Conservation (phyloP, 2,888 invertebrate species). For the Tipula confusa region DNA sequence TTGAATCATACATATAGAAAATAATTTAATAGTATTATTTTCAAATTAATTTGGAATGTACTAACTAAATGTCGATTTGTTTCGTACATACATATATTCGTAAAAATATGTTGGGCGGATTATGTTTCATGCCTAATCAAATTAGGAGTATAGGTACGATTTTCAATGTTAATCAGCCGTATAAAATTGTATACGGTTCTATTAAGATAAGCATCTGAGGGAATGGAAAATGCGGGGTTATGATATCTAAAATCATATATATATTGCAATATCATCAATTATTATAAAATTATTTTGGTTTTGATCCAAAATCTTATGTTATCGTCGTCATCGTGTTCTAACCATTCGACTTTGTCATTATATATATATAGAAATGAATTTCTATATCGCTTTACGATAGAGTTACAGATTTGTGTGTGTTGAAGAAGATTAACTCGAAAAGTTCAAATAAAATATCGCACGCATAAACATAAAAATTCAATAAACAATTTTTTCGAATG, state of each 20-base stretch:
- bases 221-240: too few species aligned
- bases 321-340: not conserved
- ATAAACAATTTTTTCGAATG: not conserved
- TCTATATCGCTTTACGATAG: not conserved
- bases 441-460: not conserved
- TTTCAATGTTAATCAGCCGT: not conserved
- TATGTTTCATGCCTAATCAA: not conserved
- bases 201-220: not conserved
- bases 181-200: not conserved
- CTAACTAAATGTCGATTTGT: conserved; percentile 4
- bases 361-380: too few species aligned
- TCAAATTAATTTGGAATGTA: conserved; percentile 3
- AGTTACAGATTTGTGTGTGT: not conserved
- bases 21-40: not conserved
- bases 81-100: not conserved
- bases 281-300: not conserved
- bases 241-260: not conserved
- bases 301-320: not conserved
- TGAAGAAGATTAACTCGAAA: not conserved
- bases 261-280: conserved; percentile 5
- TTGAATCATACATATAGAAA: not conserved
- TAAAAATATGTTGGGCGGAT: not conserved
- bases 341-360: not conserved
- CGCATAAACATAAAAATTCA: not conserved
- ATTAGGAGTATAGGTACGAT: not conserved